Evolutionary conservation across 2,113 vertebrate genomes (phyloP).

Genomic region (Pelecanoides urinatrix): DNA sequence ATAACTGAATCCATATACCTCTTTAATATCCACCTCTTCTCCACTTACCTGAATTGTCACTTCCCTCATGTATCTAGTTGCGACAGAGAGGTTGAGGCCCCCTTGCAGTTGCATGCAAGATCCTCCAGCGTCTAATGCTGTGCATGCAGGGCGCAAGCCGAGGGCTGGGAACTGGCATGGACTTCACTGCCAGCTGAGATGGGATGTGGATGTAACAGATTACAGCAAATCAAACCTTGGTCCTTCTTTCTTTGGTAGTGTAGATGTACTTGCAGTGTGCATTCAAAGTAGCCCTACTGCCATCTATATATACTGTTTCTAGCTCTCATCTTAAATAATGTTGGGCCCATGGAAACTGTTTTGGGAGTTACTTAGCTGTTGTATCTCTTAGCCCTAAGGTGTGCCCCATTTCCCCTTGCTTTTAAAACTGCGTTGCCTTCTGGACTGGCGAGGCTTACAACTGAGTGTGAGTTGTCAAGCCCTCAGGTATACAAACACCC

Average conservation of each 20-base stretch:
- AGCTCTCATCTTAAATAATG: not conserved
- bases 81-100: not conserved
- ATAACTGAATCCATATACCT: not conserved
- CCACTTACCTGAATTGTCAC: not conserved
- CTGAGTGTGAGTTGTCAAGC: not conserved
- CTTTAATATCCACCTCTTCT: not conserved
- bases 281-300: not conserved
- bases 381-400: not conserved
- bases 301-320: not conserved
- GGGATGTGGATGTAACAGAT: too few relatives aligned
- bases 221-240: not conserved
- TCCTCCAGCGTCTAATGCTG: not conserved
- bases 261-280: not conserved
- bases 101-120: not conserved
- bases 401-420: not conserved
- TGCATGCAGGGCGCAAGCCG: not conserved
- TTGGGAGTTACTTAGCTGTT: not conserved
- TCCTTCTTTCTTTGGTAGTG: not conserved
- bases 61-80: not conserved
- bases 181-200: not conserved
- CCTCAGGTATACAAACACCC: not conserved
- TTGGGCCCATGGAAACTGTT: not conserved
- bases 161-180: not conserved
- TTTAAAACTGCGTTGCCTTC: not conserved
- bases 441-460: not conserved